phyloP scores from a whole-genome alignment of 1,140 invertebrate genomes.

The Hycleus phaleratus region DNA sequence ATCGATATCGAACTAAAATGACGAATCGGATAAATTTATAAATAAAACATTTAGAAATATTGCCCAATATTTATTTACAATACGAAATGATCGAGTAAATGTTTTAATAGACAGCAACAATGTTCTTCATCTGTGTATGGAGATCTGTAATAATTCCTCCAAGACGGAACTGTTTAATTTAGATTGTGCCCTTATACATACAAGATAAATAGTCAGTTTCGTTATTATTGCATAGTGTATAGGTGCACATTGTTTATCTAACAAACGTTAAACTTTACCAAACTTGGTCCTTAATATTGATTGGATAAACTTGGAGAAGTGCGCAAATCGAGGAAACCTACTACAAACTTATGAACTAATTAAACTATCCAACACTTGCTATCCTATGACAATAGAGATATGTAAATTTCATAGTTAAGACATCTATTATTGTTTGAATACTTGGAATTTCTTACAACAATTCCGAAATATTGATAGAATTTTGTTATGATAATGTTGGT shows the following conservation, averaged over 20 bases:
- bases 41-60: too few relatives aligned
- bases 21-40: too few relatives aligned
- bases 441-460: too few relatives aligned
- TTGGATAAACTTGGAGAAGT: constrained; percentile 36
- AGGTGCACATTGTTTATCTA: constrained; percentile 39
- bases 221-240: constrained; percentile 30
- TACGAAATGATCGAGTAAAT: too few relatives aligned
- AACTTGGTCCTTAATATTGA: constrained; percentile 34
- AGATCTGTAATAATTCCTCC: too few relatives aligned
- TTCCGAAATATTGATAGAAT: too few relatives aligned
- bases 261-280: constrained; percentile 38
- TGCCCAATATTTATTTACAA: too few relatives aligned
- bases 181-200: constrained; percentile 28
- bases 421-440: too few relatives aligned
- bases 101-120: too few relatives aligned
- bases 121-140: too few relatives aligned
- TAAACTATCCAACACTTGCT: constrained; percentile 38
- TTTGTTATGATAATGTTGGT: too few relatives aligned
- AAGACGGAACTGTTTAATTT: constrained; percentile 21
- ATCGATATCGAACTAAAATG: too few relatives aligned
- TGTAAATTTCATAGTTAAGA: constrained; percentile 27
- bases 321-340: constrained; percentile 32
- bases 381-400: constrained; percentile 39
- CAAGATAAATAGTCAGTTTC: constrained; percentile 32
- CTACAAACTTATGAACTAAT: constrained; percentile 39